These are phyloP conservation scores for Limenitis camilla DNA, from an alignment of 2,888 invertebrate species.

Conservation along the genomic window DNA sequence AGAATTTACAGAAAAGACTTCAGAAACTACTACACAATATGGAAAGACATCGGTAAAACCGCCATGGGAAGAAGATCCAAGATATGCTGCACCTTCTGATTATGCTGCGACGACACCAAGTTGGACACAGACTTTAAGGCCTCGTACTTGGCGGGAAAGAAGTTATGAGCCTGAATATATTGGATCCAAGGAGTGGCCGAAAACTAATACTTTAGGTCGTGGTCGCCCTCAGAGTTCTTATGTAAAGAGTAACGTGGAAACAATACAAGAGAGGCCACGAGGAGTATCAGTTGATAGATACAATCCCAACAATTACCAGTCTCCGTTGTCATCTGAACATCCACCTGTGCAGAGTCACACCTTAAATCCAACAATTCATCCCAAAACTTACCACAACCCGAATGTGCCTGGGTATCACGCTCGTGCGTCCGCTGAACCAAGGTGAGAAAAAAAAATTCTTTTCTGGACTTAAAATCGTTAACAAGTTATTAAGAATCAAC, in stretches of 20 bases:
- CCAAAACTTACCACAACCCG: slow-evolving; percentile 57
- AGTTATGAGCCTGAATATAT: slow-evolving; percentile 63
- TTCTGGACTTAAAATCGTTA: too few relatives aligned
- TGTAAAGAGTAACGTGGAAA: slow-evolving; percentile 38
- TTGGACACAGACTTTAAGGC: slow-evolving; percentile 67
- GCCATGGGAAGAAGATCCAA: slow-evolving; percentile 59
- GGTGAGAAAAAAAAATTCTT: slow-evolving; percentile 36
- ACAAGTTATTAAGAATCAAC: too few relatives aligned
- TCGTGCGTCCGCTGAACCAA: slow-evolving; percentile 67
- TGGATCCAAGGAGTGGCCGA: slow-evolving; percentile 59
- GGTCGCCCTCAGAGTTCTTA: slow-evolving; percentile 60
- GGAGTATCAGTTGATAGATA: slow-evolving; percentile 68
- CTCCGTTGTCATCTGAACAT: slow-evolving; percentile 54
- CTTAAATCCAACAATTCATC: slow-evolving; percentile 52
- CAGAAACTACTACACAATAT: slow-evolving; percentile 44
- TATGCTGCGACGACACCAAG: slow-evolving; percentile 57
- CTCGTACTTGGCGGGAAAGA: slow-evolving; percentile 62
- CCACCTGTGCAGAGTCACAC: slow-evolving; percentile 67
- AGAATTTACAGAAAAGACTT: slow-evolving; percentile 64
- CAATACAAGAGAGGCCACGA: slow-evolving; percentile 50
- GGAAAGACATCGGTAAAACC: slow-evolving; percentile 50
- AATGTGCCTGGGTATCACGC: slow-evolving; percentile 65
- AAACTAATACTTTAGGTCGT: slow-evolving; percentile 58
- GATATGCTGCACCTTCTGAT: slow-evolving; percentile 43
- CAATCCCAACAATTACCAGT: slow-evolving; percentile 60